These are phyloP conservation scores for Hemicrepidius hirtus DNA, from an alignment of 2,888 invertebrate species.

Conservation along the genomic window DNA sequence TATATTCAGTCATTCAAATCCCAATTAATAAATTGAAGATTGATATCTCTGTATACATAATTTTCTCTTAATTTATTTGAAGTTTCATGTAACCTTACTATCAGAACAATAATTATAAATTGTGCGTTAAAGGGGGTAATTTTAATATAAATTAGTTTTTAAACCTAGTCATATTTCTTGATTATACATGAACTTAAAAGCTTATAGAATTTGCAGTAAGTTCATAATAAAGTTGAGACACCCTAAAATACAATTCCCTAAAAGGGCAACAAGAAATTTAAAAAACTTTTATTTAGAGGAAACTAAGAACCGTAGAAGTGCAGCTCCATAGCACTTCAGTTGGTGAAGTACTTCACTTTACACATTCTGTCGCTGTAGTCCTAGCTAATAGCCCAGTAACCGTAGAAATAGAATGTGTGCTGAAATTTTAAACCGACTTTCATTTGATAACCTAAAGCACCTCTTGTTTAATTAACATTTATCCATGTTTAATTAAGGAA, in stretches of 20 bases:
- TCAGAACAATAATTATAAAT: constrained; percentile 9
- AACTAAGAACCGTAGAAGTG: too few relatives aligned
- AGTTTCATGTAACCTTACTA: neutral
- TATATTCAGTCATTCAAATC: neutral
- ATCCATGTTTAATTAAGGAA: too few relatives aligned
- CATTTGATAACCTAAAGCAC: neutral
- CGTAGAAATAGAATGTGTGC: neutral
- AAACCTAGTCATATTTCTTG: constrained; percentile 31
- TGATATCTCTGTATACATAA: constrained; percentile 3
- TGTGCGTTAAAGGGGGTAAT: constrained; percentile 16
- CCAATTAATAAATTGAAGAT: too few relatives aligned
- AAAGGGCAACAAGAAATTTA: too few relatives aligned
- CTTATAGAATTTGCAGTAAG: constrained; percentile 19
- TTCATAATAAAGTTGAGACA: neutral
- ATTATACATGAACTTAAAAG: constrained; percentile 33
- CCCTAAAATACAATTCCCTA: neutral
- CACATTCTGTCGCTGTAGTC: neutral
- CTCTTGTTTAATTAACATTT: too few relatives aligned
- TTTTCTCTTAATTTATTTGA: constrained; percentile 16
- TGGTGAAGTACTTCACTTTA: neutral
- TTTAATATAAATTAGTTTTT: constrained; percentile 38
- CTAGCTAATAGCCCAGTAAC: too few relatives aligned
- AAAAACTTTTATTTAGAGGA: too few relatives aligned
- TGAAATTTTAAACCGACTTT: neutral
- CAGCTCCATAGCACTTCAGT: too few relatives aligned